Percentiles rank a stretch among this genome's conserved stretches.
Conservation (phyloP, 2,888 invertebrate species). For the Coenonympha arcania region DNA sequence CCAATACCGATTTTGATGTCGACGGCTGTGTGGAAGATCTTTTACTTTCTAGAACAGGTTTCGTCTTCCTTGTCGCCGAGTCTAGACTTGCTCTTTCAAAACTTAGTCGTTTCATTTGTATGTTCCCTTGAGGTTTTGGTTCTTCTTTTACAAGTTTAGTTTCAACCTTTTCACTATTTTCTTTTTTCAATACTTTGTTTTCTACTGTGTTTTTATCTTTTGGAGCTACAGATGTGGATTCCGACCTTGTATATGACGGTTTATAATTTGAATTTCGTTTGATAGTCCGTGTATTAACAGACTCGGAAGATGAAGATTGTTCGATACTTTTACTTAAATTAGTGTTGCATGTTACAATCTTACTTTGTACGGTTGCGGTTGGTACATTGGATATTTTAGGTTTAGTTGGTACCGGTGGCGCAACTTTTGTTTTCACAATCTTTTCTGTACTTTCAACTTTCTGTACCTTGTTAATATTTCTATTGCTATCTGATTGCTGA, state of each 20-base stretch:
- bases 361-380: slow-evolving; percentile 35
- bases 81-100: slow-evolving; percentile 69
- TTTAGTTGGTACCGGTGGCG: slow-evolving; percentile 79
- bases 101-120: slow-evolving; percentile 62
- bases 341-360: slow-evolving; percentile 33
- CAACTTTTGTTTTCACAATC: slow-evolving; percentile 66
- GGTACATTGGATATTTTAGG: slow-evolving; percentile 63
- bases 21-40: slow-evolving; percentile 46
- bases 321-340: slow-evolving; percentile 38
- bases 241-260: slow-evolving; percentile 40
- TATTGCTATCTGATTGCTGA: slow-evolving; percentile 30
- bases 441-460: slow-evolving; percentile 31
- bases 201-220: slow-evolving; percentile 33
- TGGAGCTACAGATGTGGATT: slow-evolving; percentile 38
- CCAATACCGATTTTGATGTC: slow-evolving; percentile 61
- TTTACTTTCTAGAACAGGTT: slow-evolving; percentile 40
- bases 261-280: slow-evolving; percentile 48
- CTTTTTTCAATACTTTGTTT: slow-evolving; percentile 14
- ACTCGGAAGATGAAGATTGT: slow-evolving; percentile 46
- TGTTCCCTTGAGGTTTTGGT: slow-evolving; percentile 43
- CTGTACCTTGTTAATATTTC: slow-evolving; percentile 31
- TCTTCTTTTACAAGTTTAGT: slow-evolving; percentile 29
- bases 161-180: slow-evolving; percentile 25
- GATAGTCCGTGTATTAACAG: slow-evolving; percentile 46
- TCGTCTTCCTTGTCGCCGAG: slow-evolving; percentile 59